Conservation (phyloP, 1,140 invertebrate genomes). For the Drosophila asahinai region DNA sequence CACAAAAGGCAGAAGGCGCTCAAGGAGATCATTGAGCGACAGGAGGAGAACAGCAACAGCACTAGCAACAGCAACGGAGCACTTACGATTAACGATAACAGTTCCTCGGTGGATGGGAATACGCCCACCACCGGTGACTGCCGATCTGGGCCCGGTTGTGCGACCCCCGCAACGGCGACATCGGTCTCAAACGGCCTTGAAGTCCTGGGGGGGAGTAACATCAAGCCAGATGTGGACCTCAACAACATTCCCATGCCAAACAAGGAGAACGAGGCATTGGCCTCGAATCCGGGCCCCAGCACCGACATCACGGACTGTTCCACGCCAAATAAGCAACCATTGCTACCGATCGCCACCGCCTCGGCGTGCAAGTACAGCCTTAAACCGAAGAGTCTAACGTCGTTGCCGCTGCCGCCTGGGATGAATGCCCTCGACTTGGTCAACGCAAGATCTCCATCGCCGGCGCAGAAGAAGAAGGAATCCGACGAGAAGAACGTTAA, state of each 20-base stretch:
- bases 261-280: conserved; percentile 59
- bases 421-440: conserved; percentile 90
- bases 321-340: conserved; percentile 17
- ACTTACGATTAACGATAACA: conserved; percentile 77
- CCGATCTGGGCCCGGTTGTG: conserved; percentile 36
- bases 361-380: conserved; percentile 36
- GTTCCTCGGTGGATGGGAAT: conserved; percentile 76
- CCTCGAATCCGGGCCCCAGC: conserved; percentile 25
- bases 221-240: conserved; percentile 85
- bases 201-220: conserved; percentile 50
- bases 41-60: conserved; percentile 86
- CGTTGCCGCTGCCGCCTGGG: conserved; percentile 93
- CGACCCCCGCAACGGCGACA: conserved; percentile 34
- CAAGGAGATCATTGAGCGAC: conserved; percentile 87
- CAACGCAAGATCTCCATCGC: conserved; percentile 71
- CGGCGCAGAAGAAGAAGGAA: conserved; percentile 70
- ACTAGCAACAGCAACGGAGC: conserved; percentile 82
- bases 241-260: conserved; percentile 88
- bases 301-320: conserved; percentile 65
- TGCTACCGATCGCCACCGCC: conserved; percentile 20
- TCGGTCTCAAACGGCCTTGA: conserved; percentile 68
- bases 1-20: conserved; percentile 91
- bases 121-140: conserved; percentile 63
- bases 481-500: conserved; percentile 53
- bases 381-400: conserved; percentile 89